Evolutionary conservation across 2,797 vertebrate genomes (phyloP).

Genomic region (Toxotes lorentzi): DNA sequence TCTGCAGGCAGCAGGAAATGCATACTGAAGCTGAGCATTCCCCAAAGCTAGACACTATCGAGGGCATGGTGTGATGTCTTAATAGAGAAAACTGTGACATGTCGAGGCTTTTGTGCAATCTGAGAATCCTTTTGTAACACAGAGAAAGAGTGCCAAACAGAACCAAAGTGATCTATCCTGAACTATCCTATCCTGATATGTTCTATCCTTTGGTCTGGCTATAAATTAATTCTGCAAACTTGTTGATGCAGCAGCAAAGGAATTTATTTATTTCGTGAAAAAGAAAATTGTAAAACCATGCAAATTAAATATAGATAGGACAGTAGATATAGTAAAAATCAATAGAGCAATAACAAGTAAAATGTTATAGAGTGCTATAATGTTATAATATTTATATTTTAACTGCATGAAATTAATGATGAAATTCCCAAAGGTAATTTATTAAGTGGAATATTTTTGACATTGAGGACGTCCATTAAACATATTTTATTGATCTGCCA

Average conservation of each 20-base stretch:
- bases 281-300: not conserved
- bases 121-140: not conserved
- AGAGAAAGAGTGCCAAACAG: not conserved
- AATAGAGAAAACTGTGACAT: not conserved
- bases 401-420: not conserved
- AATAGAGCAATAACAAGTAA: not conserved
- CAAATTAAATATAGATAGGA: not conserved
- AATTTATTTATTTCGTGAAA: not conserved
- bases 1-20: conserved; percentile 67
- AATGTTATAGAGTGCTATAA: not conserved
- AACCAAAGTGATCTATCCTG: not conserved
- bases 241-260: not conserved
- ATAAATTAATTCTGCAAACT: conserved; percentile 6
- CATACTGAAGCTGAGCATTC: conserved; percentile 58
- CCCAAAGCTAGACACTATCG: conserved; percentile 73
- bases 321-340: not conserved
- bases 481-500: conserved; percentile 35
- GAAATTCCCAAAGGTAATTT: conserved; percentile 16
- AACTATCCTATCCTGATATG: not conserved
- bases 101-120: conserved; percentile 24
- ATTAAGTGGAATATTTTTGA: conserved; percentile 22
- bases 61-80: conserved; percentile 74
- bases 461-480: conserved; percentile 38
- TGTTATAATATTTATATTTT: conserved; percentile 14
- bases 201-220: not conserved